phyloP scores from a whole-genome alignment of 2,888 invertebrate species.

The Tetramorium bicarinatum region DNA sequence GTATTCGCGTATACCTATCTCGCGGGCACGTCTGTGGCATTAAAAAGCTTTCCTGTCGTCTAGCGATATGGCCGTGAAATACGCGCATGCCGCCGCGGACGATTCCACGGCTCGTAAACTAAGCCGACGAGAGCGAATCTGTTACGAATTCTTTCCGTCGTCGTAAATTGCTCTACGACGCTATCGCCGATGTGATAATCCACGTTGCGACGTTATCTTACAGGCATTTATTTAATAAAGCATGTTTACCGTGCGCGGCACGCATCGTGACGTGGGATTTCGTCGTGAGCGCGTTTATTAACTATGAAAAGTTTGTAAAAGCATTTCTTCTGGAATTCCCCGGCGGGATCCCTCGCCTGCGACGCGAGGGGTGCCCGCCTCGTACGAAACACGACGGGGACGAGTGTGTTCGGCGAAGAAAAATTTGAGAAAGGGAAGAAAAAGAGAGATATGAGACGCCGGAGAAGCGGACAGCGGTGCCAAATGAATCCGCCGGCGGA shows the following conservation, averaged over 20 bases:
- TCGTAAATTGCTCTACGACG: conserved; percentile 13
- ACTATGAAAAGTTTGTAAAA: conserved; percentile 40
- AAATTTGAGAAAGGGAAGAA: conserved; percentile 41
- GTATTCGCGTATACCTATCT: conserved; percentile 78
- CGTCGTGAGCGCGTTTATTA: conserved; percentile 35
- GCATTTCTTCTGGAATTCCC: conserved; percentile 18
- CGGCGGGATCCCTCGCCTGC: not conserved
- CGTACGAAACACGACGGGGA: conserved; percentile 19
- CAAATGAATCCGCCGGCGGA: conserved; percentile 60
- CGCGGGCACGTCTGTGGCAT: conserved; percentile 66
- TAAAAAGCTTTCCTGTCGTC: conserved; percentile 58
- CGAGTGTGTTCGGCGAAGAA: conserved; percentile 36
- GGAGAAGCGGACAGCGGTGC: conserved; percentile 18
- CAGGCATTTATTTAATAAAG: conserved; percentile 42
- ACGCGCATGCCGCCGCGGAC: conserved; percentile 33
- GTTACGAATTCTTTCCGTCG: conserved; percentile 29
- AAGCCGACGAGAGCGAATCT: conserved; percentile 41
- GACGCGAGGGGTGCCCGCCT: not conserved
- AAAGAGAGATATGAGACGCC: conserved; percentile 37
- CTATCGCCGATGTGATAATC: conserved; percentile 10
- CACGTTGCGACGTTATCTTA: not conserved
- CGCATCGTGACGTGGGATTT: conserved; percentile 28
- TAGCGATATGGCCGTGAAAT: conserved; percentile 62
- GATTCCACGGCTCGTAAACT: conserved; percentile 49
- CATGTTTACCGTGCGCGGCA: not conserved